phyloP scores from a whole-genome alignment of 2,113 vertebrate genomes.

The Ammodramus savannarum region DNA sequence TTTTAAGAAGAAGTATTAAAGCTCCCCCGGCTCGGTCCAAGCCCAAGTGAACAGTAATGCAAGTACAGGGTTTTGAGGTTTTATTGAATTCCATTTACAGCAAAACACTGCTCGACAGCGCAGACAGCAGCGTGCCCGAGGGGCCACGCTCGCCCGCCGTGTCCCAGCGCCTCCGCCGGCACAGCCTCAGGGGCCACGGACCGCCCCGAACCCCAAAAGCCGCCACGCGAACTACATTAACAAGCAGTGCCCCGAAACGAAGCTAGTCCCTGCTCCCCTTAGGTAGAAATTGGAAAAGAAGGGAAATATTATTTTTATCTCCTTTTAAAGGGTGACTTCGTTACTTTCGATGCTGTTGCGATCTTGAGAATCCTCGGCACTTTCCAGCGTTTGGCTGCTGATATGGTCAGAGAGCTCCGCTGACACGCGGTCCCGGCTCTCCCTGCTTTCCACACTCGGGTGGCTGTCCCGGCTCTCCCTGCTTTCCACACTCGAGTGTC shows the following conservation, averaged over 20 bases:
- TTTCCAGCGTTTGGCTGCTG: conserved; percentile 37
- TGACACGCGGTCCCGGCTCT: background rate
- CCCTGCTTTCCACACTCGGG: background rate
- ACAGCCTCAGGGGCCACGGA: background rate
- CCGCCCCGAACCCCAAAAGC: background rate
- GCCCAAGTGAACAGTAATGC: background rate
- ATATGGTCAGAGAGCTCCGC: background rate
- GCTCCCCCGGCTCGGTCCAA: accelerated
- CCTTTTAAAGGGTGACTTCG: conserved; percentile 3
- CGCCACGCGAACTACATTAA: background rate
- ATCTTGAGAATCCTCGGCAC: conserved; percentile 1
- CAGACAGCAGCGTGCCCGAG: background rate
- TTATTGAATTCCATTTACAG: conserved; percentile 64
- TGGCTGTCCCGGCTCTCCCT: background rate
- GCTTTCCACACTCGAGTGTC: background rate
- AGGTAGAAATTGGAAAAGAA: background rate
- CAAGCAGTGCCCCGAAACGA: background rate
- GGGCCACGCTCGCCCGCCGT: background rate
- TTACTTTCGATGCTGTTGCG: conserved; percentile 43
- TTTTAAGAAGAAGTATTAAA: background rate
- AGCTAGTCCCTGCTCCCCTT: background rate
- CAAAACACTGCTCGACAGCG: conserved; percentile 56
- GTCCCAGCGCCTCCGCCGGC: background rate
- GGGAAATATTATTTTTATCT: background rate
- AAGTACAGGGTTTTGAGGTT: conserved; percentile 4